Evolutionary conservation across 2,113 vertebrate genomes (phyloP).

Genomic region (Nasalis larvatus): DNA sequence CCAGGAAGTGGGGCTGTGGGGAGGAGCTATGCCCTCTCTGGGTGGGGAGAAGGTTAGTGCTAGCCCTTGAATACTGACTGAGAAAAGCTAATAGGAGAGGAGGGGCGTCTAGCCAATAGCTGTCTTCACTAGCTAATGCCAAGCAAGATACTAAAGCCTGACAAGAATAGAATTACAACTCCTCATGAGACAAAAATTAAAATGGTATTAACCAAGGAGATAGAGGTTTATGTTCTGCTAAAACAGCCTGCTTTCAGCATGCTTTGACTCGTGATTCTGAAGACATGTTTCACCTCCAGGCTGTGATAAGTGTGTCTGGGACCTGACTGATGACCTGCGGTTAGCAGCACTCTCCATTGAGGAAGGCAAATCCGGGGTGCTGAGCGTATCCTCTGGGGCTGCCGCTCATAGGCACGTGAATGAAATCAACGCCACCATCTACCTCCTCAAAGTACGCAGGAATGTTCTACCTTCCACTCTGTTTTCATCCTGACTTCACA

Average conservation of each 20-base stretch:
- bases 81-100: neutral
- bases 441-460: conserved; percentile 85
- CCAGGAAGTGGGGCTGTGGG: neutral
- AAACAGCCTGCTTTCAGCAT: neutral
- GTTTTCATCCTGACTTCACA: neutral
- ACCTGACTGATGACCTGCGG: conserved; percentile 92
- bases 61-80: too few species aligned
- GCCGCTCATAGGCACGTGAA: conserved; percentile 92
- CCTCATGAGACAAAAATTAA: conserved; percentile 3
- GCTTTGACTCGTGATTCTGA: neutral
- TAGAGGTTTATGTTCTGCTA: neutral
- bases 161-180: neutral
- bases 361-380: conserved; percentile 88
- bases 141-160: neutral
- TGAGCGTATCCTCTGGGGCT: conserved; percentile 94
- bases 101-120: neutral
- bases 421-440: conserved; percentile 91
- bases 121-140: neutral
- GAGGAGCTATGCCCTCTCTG: neutral
- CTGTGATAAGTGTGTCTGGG: conserved; percentile 97
- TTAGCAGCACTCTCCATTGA: conserved; percentile 90
- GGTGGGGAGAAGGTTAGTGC: neutral
- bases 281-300: conserved; percentile 82
- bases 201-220: neutral
- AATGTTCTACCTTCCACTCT: neutral